Conservation (phyloP, 2,888 invertebrate genomes). For the Smittia sp. region DNA sequence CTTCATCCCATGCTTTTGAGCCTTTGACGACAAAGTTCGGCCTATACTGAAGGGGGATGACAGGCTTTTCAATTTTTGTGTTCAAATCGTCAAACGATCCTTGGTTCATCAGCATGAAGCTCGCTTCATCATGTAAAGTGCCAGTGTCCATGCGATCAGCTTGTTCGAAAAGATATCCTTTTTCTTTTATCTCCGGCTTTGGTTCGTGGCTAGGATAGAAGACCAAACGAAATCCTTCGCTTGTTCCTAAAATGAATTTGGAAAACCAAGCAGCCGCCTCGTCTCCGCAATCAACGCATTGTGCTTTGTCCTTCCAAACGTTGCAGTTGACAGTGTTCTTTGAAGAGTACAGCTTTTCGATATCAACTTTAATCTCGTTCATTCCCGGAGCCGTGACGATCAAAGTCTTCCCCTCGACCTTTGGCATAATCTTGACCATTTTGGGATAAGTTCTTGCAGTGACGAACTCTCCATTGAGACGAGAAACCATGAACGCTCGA, state of each 20-base stretch:
- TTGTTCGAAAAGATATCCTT: constrained; percentile 47
- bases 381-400: constrained; percentile 58
- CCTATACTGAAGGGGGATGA: constrained; percentile 59
- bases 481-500: constrained; percentile 59
- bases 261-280: constrained; percentile 70
- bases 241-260: constrained; percentile 56
- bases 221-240: constrained; percentile 56
- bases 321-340: constrained; percentile 52
- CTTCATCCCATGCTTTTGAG: constrained; percentile 61
- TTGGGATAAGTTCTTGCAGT: constrained; percentile 60
- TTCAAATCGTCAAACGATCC: constrained; percentile 65
- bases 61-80: constrained; percentile 56
- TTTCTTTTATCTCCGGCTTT: constrained; percentile 48
- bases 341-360: constrained; percentile 49
- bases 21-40: constrained; percentile 66
- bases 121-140: constrained; percentile 62
- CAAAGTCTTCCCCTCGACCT: constrained; percentile 55
- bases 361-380: constrained; percentile 58
- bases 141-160: constrained; percentile 51
- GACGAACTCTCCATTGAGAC: constrained; percentile 58
- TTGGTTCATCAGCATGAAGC: constrained; percentile 63
- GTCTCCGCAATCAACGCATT: constrained; percentile 69
- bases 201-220: constrained; percentile 57
- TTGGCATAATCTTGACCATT: constrained; percentile 57
- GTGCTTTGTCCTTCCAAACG: constrained; percentile 59